A percentile compares a stretch with the other conserved stretches of the same genome.
phyloP scores from a whole-genome alignment of 2,113 vertebrate genomes.

The Microcebus jonahi region DNA sequence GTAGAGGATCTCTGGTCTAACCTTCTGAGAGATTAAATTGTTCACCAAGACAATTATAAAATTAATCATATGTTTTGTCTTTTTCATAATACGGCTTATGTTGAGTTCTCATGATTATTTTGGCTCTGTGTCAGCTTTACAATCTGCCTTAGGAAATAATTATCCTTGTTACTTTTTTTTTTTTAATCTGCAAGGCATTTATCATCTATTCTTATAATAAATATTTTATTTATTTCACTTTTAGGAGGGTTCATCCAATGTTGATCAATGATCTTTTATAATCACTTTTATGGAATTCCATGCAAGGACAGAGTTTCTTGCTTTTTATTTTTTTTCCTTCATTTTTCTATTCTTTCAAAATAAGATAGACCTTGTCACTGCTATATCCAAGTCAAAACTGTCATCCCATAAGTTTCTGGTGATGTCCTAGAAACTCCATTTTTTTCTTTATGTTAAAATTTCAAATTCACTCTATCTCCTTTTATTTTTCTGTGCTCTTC shows the following conservation, averaged over 20 bases:
- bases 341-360: not conserved
- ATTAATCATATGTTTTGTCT: not conserved
- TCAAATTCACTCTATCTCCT: not conserved
- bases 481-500: not conserved
- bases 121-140: not conserved
- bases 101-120: not conserved
- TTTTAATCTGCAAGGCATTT: not conserved
- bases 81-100: not conserved
- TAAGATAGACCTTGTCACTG: not conserved
- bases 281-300: not conserved
- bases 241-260: not conserved
- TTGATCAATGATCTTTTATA: not conserved
- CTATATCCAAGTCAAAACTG: not conserved
- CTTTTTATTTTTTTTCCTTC: not conserved
- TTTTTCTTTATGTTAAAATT: not conserved
- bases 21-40: not conserved
- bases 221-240: not conserved
- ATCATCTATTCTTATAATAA: not conserved
- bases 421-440: not conserved
- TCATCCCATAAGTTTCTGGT: not conserved
- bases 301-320: not conserved
- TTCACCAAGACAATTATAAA: constrained; percentile 20
- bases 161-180: not conserved
- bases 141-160: constrained; percentile 10
- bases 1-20: not conserved